Percentiles rank a stretch among this genome's conserved stretches.
Conservation (phyloP, 1,140 invertebrate species). For the Drosophila elegans region DNA sequence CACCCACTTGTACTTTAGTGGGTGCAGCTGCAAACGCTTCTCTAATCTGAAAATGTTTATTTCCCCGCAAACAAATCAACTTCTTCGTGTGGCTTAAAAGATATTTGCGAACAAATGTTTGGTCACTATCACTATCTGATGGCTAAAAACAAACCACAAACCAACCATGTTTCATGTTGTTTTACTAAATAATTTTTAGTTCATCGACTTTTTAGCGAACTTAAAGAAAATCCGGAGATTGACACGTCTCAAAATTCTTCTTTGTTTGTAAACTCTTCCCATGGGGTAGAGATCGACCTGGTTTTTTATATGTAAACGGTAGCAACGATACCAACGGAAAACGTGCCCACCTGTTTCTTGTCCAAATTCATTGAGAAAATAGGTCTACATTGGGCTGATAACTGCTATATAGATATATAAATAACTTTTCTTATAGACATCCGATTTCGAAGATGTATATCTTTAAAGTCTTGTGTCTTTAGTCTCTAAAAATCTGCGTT, state of each 20-base stretch:
- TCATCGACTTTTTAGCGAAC: slow-evolving; percentile 27
- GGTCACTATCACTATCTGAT: slow-evolving; percentile 17
- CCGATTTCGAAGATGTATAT: too few relatives aligned
- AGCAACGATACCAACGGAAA: slow-evolving; percentile 1
- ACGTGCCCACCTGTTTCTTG: slow-evolving; percentile 20
- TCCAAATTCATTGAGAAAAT: slow-evolving; percentile 39
- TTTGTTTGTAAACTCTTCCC: slow-evolving; percentile 25
- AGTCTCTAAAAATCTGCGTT: too few relatives aligned
- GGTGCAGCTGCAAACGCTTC: slow-evolving; percentile 21
- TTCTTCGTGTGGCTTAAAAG: not conserved
- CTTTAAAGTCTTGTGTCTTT: too few relatives aligned
- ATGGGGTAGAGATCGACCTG: not conserved
- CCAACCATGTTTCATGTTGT: slow-evolving; percentile 11
- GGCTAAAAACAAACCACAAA: not conserved
- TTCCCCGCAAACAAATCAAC: not conserved
- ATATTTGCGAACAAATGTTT: not conserved
- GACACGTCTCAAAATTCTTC: slow-evolving; percentile 33
- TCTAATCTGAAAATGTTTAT: slow-evolving; percentile 15
- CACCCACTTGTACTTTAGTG: not conserved
- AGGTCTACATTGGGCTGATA: slow-evolving; percentile 12
- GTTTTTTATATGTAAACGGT: slow-evolving; percentile 6
- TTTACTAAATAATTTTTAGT: slow-evolving; percentile 8
- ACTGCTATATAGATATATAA: too few relatives aligned
- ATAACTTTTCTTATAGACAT: too few relatives aligned
- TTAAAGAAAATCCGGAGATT: slow-evolving; percentile 1